Percentiles rank a stretch among this genome's conserved stretches.
phyloP scores from a whole-genome alignment of 2,113 vertebrate genomes.

The Pelobates fuscus region DNA sequence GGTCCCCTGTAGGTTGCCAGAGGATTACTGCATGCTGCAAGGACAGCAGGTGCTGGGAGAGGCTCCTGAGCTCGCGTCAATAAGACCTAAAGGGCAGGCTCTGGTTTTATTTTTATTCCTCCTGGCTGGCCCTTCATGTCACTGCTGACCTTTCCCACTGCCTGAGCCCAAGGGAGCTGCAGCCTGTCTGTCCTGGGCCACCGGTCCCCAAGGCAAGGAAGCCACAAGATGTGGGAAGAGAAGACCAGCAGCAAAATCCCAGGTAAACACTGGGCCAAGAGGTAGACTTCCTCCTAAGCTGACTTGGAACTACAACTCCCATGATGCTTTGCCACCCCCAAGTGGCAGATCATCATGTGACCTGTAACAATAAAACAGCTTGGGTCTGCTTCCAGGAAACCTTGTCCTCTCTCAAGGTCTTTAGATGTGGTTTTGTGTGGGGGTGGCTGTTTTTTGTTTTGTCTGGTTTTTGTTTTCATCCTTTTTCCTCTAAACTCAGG shows the following conservation, averaged over 20 bases:
- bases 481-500: too few species aligned
- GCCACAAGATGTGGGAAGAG: not conserved
- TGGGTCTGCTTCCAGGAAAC: too few species aligned
- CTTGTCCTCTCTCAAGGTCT: too few species aligned
- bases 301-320: too few species aligned
- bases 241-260: not conserved
- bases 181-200: not conserved
- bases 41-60: slow-evolving; percentile 40
- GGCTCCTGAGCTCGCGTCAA: slow-evolving; percentile 44
- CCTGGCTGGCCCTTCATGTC: not conserved
- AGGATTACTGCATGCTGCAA: slow-evolving; percentile 40
- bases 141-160: slow-evolving; percentile 21
- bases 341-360: too few species aligned
- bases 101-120: slow-evolving; percentile 44
- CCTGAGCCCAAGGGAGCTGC: not conserved
- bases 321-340: too few species aligned
- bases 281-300: not conserved
- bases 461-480: too few species aligned
- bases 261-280: not conserved
- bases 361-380: too few species aligned
- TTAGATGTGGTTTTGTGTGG: too few species aligned
- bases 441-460: too few species aligned
- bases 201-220: not conserved
- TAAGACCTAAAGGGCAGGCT: slow-evolving; percentile 34
- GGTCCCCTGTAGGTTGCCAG: slow-evolving; percentile 28